These are phyloP conservation scores for Hartigia nigra DNA, from an alignment of 2,888 invertebrate species.

Conservation along the genomic window DNA sequence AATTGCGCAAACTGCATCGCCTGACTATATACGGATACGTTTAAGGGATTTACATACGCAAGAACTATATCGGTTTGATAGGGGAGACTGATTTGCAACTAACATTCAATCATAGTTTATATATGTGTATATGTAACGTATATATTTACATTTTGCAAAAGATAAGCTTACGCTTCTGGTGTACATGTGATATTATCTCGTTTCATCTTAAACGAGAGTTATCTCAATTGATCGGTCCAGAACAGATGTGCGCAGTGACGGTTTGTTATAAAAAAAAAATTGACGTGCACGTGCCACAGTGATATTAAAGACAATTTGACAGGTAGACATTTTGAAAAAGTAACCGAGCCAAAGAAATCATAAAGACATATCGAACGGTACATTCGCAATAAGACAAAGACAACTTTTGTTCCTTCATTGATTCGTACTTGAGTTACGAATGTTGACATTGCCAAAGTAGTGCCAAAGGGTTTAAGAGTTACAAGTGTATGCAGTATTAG, in stretches of 20 bases:
- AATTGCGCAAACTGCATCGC: background rate
- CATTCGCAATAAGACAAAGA: background rate
- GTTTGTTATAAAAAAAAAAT: background rate
- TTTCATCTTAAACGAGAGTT: conserved; percentile 6
- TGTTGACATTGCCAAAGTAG: conserved; percentile 4
- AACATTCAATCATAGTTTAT: background rate
- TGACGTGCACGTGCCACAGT: background rate
- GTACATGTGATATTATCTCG: background rate
- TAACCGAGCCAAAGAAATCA: background rate
- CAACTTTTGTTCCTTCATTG: background rate
- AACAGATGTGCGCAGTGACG: conserved; percentile 11
- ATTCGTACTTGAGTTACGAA: background rate
- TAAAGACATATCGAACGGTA: background rate
- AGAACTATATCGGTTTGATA: background rate
- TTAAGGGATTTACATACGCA: background rate
- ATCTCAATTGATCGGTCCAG: conserved; percentile 41
- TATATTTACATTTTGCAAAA: background rate
- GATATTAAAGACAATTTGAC: background rate
- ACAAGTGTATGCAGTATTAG: background rate
- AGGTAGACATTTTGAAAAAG: background rate
- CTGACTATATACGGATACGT: background rate
- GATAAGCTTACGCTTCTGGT: background rate
- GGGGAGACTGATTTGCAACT: background rate
- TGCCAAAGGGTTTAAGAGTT: background rate
- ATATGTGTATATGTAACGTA: background rate